Conservation (phyloP, 1,140 invertebrate species). For the Ips nitidus region DNA sequence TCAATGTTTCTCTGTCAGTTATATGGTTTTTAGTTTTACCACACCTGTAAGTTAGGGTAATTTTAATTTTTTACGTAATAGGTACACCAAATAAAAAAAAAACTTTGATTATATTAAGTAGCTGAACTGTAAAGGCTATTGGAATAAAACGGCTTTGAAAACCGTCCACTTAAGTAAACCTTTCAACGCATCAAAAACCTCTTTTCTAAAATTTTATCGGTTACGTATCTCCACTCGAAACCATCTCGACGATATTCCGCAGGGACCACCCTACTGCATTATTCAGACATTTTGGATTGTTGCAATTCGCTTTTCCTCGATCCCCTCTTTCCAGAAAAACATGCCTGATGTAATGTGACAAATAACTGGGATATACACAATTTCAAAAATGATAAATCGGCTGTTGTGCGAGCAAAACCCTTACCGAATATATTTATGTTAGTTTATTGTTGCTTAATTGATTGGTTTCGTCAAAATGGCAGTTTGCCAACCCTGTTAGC, state of each 20-base stretch:
- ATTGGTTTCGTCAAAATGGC: too few species aligned
- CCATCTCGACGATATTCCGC: constrained; percentile 27
- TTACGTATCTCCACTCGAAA: constrained; percentile 29
- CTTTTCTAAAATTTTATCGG: constrained; percentile 31
- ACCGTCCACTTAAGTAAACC: constrained; percentile 26
- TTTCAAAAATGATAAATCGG: constrained; percentile 12
- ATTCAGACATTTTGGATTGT: constrained; percentile 28
- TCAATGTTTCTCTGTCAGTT: too few species aligned
- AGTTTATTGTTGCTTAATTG: too few species aligned
- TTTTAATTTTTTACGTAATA: too few species aligned
- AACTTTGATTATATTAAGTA: background rate
- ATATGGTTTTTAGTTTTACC: too few species aligned
- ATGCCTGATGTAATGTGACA: constrained; percentile 21
- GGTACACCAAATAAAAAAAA: too few species aligned
- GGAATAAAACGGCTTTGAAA: constrained; percentile 14
- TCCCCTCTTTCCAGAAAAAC: constrained; percentile 19
- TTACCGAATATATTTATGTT: too few species aligned
- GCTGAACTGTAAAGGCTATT: constrained; percentile 1
- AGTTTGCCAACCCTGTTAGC: too few species aligned
- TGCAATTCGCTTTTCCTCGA: constrained; percentile 28
- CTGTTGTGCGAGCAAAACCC: background rate
- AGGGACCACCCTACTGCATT: constrained; percentile 25
- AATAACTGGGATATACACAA: constrained; percentile 17
- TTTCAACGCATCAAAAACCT: constrained; percentile 21
- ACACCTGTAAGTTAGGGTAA: too few species aligned